phyloP scores from a whole-genome alignment of 2,888 invertebrate genomes.

The Pristionchus entomophagus region DNA sequence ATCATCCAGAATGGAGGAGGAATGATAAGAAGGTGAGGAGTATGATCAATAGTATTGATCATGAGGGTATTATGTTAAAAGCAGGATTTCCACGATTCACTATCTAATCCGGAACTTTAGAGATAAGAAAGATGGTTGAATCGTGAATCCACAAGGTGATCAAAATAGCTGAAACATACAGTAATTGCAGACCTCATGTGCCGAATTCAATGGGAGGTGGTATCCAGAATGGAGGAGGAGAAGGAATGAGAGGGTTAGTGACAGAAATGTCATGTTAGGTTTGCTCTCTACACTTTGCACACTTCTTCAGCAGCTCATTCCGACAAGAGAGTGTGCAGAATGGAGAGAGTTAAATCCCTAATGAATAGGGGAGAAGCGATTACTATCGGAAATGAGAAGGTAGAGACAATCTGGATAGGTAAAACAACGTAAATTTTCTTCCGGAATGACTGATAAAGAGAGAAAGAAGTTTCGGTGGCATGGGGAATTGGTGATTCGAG shows the following conservation, averaged over 20 bases:
- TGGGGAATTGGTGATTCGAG: too few relatives aligned
- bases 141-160: background rate
- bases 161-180: background rate
- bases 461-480: too few relatives aligned
- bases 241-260: background rate
- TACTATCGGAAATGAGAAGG: background rate
- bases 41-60: background rate
- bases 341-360: background rate
- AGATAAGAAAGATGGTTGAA: too few relatives aligned
- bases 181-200: background rate
- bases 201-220: background rate
- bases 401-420: background rate
- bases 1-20: too few relatives aligned
- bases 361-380: too few relatives aligned
- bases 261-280: background rate
- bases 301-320: background rate
- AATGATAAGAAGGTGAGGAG: too few relatives aligned
- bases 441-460: too few relatives aligned
- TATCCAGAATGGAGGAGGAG: background rate
- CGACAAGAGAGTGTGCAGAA: background rate
- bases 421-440: background rate
- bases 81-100: too few relatives aligned
- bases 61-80: background rate
- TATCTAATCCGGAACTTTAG: too few relatives aligned
- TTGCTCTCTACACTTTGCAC: background rate